Conservation (phyloP, 2,113 vertebrate genomes). For the Erinaceus europaeus region DNA sequence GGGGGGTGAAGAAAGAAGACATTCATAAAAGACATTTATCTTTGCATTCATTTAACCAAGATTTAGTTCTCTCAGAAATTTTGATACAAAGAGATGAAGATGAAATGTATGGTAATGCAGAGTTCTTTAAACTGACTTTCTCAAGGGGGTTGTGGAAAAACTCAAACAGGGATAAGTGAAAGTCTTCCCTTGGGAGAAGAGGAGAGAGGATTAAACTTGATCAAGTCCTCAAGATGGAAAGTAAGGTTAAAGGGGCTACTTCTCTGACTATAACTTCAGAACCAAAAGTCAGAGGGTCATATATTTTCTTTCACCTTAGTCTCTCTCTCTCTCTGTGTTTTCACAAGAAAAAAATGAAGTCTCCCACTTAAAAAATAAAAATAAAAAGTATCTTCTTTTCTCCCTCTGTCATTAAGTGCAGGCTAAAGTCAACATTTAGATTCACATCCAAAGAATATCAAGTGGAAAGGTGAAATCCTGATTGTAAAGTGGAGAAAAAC, state of each 20-base stretch:
- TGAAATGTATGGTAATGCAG: not conserved
- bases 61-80: not conserved
- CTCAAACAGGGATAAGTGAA: not conserved
- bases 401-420: not conserved
- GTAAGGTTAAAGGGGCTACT: no score
- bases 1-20: not conserved
- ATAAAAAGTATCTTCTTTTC: rapidly evolving
- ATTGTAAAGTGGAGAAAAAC: not conserved
- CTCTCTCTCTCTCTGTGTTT: not conserved
- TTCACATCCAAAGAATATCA: not conserved
- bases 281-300: not conserved
- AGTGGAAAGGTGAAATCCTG: no score
- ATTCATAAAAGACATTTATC: slow-evolving; percentile 13
- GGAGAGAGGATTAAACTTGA: not conserved
- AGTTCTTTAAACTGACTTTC: not conserved
- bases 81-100: not conserved
- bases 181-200: no score
- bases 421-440: not conserved
- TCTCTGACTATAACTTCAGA: not conserved
- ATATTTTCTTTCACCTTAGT: not conserved
- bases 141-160: not conserved
- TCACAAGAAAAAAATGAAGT: not conserved
- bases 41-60: slow-evolving; percentile 28
- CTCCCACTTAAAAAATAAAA: not conserved
- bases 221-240: not conserved